These are phyloP conservation scores for Herpetotheres cachinnans DNA, from an alignment of 2,113 vertebrate genomes.

Conservation along the genomic window DNA sequence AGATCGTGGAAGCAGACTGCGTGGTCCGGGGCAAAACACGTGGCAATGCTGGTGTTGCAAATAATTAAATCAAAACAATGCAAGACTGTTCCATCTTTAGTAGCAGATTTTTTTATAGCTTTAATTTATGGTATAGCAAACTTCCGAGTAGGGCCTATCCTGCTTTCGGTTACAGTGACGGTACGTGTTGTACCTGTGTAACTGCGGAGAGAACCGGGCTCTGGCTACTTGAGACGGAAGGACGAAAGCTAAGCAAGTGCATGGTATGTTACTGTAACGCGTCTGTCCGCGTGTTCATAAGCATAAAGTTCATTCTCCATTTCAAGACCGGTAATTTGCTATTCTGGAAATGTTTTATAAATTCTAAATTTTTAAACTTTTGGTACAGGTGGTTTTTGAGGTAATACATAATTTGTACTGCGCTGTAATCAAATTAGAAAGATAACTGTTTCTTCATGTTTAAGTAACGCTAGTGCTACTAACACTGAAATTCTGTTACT, in stretches of 20 bases:
- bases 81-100: neutral
- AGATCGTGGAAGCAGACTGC: neutral
- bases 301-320: neutral
- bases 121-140: neutral
- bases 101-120: neutral
- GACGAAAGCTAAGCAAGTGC: neutral
- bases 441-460: conserved; percentile 37
- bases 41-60: neutral
- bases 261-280: neutral
- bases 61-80: neutral
- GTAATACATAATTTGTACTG: conserved; percentile 54
- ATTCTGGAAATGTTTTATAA: conserved; percentile 46
- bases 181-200: neutral
- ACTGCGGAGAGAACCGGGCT: neutral
- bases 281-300: neutral
- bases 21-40: neutral
- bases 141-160: neutral
- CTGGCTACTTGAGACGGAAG: neutral
- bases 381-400: conserved; percentile 63
- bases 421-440: conserved; percentile 11
- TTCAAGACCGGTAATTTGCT: conserved; percentile 5
- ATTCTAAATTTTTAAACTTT: conserved; percentile 67
- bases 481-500: conserved; percentile 3
- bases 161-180: neutral
- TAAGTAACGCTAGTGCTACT: conserved; percentile 24